Base-by-base conservation (phyloP, 1,140 invertebrate genomes). In the Diorhabda sublineata region DNA sequence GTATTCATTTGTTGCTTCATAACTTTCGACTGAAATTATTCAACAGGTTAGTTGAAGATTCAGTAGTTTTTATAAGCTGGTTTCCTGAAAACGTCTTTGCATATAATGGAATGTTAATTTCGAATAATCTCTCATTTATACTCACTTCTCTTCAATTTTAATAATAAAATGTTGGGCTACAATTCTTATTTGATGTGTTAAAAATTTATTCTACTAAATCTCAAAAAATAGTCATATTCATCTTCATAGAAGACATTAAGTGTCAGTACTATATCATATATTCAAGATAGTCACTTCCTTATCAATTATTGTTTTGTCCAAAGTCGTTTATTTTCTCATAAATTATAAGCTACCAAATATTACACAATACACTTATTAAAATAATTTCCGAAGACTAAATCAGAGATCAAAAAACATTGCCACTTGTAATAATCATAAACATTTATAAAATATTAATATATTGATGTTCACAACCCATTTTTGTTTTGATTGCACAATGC, bases 331-430 rank as follows among this genome's bases (percentile, higher is more conserved):
- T 70, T 52, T n/a, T 52, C n/a, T 79, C 65, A 69, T 65, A 74
- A 76, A 70, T 76, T 75, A 74, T 71, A 77, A 82, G 81, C 83
- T 81, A 79, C 76, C 78, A 66, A 77, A 73, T 78, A 73, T 73
- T 70, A 66, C 71, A 61, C 47, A 59, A 66, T 66, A 71, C 62
- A 70, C 66, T 64, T 71, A 72, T 65, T 58, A 79, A 78, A 76
- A 80, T 81, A 77, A 79, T 81, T 81, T 81, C 82, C 75, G 75
- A 77, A 88, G 86, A 88, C 87, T 88, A 89, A 87, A 86, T 87
- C 83, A 89, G 84, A 86, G 87, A 89, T 89, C 88, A 88, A 88
- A 26, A 87, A 75, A 70, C 87, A 88, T 88, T 89, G 88, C 87
- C 87, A 88, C 87, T 86, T 87, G 83, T 85, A 84, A 68, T 42